Conservation (phyloP, 1,140 invertebrate genomes). For the Monochamus saltuarius region DNA sequence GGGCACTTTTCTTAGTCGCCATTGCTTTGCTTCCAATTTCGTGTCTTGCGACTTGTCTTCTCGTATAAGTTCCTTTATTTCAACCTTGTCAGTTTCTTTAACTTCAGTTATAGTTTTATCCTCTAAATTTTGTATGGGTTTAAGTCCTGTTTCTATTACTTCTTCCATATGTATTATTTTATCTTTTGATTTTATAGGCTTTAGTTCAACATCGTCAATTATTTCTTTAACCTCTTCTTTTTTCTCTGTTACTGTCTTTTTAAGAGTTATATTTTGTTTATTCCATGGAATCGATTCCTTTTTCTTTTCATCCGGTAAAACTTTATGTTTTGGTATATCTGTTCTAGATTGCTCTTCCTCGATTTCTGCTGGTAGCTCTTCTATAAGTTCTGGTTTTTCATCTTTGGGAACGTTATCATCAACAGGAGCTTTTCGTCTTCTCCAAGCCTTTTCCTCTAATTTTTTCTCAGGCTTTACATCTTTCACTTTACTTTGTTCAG, state of each 20-base stretch:
- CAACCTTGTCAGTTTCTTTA: constrained; percentile 5
- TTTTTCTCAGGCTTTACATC: neutral
- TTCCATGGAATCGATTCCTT: constrained; percentile 50
- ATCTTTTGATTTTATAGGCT: constrained; percentile 13
- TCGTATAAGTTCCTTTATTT: constrained; percentile 2
- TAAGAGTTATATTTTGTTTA: constrained; percentile 51
- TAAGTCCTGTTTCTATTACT: neutral
- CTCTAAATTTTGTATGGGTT: neutral
- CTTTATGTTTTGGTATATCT: constrained; percentile 1
- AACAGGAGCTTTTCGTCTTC: neutral
- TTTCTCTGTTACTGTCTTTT: constrained; percentile 44
- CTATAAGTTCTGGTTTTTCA: too few relatives aligned
- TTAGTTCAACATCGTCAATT: constrained; percentile 49
- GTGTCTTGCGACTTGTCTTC: constrained; percentile 3
- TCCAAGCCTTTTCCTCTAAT: neutral
- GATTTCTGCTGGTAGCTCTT: constrained; percentile 9
- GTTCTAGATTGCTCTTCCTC: constrained; percentile 6
- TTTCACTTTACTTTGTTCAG: neutral
- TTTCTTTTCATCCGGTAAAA: constrained; percentile 10
- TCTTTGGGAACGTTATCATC: neutral
- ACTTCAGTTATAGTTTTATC: neutral
- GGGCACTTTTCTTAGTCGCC: neutral
- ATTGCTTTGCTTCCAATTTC: constrained; percentile 21
- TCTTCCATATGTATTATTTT: neutral
- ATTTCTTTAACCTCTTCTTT: constrained; percentile 50